phyloP scores from a whole-genome alignment of 2,888 invertebrate genomes.

The Phyllotreta striolata region DNA sequence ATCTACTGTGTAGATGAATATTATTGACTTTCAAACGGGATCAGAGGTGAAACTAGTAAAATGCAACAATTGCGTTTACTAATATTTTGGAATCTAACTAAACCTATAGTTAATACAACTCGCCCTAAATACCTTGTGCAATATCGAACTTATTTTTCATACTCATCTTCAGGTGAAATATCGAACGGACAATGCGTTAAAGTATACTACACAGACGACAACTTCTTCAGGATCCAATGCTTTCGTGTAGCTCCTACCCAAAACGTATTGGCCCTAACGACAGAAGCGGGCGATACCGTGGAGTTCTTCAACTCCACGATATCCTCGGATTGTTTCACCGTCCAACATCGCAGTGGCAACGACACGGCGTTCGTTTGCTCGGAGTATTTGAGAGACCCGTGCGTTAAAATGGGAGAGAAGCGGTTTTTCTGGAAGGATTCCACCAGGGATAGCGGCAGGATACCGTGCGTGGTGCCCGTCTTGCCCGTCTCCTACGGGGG shows the following conservation, averaged over 20 bases:
- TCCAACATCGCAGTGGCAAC: neutral
- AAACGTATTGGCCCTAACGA: conserved; percentile 1
- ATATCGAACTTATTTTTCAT: neutral
- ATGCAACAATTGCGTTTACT: too few species aligned
- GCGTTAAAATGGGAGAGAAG: neutral
- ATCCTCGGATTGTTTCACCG: neutral
- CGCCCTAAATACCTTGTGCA: neutral
- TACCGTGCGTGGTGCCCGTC: neutral
- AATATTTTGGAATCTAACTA: too few species aligned
- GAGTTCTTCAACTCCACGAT: neutral
- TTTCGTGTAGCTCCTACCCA: neutral
- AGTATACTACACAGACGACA: neutral
- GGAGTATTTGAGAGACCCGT: neutral
- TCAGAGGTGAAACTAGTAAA: too few species aligned
- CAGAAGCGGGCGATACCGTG: neutral
- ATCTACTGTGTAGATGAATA: too few species aligned
- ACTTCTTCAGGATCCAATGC: conserved; percentile 11
- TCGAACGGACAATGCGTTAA: neutral
- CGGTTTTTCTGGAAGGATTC: neutral
- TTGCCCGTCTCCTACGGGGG: neutral
- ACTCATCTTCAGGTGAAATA: neutral
- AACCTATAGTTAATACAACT: neutral
- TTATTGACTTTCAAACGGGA: too few species aligned
- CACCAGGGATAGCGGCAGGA: neutral
- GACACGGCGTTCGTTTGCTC: neutral